A percentile compares a stretch with the other conserved stretches of the same genome.
phyloP scores from a whole-genome alignment of 2,888 invertebrate species.

The Diaperis boleti region DNA sequence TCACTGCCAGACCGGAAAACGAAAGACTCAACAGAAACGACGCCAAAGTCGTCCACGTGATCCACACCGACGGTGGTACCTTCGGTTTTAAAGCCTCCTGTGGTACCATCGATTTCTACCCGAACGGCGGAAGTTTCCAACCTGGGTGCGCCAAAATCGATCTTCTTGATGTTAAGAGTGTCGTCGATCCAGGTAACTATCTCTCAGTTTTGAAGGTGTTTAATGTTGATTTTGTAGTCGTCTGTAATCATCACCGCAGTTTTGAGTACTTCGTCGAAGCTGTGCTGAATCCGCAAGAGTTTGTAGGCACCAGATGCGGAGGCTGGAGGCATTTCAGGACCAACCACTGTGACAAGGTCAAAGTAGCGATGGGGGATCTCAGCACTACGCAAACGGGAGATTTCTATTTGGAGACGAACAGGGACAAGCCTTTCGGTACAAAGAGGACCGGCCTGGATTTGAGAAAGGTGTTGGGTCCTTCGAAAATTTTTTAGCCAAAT shows the following conservation, averaged over 20 bases:
- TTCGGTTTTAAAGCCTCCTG: constrained; percentile 52
- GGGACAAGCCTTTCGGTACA: constrained; percentile 43
- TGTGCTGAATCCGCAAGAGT: constrained; percentile 50
- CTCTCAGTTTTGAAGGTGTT: neutral
- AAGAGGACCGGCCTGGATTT: neutral
- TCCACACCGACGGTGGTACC: constrained; percentile 58
- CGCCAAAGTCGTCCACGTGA: constrained; percentile 57
- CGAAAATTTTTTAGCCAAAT: neutral
- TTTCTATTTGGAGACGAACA: constrained; percentile 56
- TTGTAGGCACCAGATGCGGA: constrained; percentile 51
- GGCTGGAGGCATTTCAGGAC: constrained; percentile 47
- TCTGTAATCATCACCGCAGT: constrained; percentile 55
- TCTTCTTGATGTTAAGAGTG: constrained; percentile 33
- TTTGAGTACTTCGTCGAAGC: constrained; percentile 55
- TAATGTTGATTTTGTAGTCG: constrained; percentile 48
- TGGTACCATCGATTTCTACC: constrained; percentile 59
- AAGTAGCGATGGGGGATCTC: constrained; percentile 53
- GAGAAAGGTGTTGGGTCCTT: neutral
- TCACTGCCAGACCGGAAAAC: constrained; percentile 48
- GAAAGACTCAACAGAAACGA: constrained; percentile 53
- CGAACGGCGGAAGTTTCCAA: constrained; percentile 58
- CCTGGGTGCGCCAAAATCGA: constrained; percentile 57
- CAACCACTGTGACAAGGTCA: constrained; percentile 46
- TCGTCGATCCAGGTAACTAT: constrained; percentile 49
- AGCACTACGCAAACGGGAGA: constrained; percentile 48